phyloP scores from a whole-genome alignment of 2,888 invertebrate species.

The Polylopha cassiicola region DNA sequence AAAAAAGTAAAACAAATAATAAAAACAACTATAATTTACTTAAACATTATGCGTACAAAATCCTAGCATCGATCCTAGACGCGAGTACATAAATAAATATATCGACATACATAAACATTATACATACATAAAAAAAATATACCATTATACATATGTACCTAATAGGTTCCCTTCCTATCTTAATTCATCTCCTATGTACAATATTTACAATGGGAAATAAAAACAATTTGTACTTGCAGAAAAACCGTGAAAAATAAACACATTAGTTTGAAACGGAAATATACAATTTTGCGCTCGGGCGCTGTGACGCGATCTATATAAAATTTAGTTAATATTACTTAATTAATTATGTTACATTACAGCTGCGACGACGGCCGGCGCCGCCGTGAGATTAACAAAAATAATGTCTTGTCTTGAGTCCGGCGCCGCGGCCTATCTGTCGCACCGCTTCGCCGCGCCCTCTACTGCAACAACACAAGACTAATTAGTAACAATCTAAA shows the following conservation, averaged over 20 bases:
- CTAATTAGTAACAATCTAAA: background rate
- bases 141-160: constrained; percentile 59
- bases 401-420: constrained; percentile 41
- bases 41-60: constrained; percentile 74
- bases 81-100: constrained; percentile 65
- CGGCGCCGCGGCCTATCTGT: constrained; percentile 48
- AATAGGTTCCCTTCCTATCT: constrained; percentile 50
- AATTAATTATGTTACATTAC: constrained; percentile 46
- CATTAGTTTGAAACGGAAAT: constrained; percentile 60
- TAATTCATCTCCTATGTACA: constrained; percentile 67
- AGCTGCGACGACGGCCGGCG: constrained; percentile 42
- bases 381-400: constrained; percentile 62
- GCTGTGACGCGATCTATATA: constrained; percentile 41
- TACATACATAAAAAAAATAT: constrained; percentile 68
- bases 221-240: constrained; percentile 79
- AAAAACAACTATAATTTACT: constrained; percentile 76
- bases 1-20: constrained; percentile 61
- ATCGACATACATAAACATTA: constrained; percentile 68
- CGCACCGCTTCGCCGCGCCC: constrained; percentile 46
- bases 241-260: constrained; percentile 64
- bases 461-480: constrained; percentile 45
- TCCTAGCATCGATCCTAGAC: constrained; percentile 57
- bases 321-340: constrained; percentile 46
- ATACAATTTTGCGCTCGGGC: constrained; percentile 50
- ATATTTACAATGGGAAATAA: constrained; percentile 76